Conservation (phyloP, 2,113 vertebrate species). For the Pygoscelis antarcticus region DNA sequence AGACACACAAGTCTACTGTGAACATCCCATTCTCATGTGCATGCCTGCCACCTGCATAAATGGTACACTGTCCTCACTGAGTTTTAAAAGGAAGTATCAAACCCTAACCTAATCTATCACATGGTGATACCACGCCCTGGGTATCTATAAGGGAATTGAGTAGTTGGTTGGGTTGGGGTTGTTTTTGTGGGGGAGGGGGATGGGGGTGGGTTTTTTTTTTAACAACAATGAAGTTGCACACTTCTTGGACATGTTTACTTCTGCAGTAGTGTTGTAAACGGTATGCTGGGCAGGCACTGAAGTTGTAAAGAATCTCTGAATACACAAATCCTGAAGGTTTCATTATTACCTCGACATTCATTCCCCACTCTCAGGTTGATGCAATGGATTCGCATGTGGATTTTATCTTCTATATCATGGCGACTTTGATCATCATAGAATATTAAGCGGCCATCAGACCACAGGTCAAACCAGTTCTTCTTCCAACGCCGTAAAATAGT, state of each 20-base stretch:
- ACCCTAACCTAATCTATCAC: neutral
- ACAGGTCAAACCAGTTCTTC: constrained; percentile 96
- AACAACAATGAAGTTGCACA: neutral
- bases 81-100: neutral
- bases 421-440: constrained; percentile 91
- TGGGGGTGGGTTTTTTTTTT: neutral
- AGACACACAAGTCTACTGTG: neutral
- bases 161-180: neutral
- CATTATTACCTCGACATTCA: constrained; percentile 84
- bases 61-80: neutral
- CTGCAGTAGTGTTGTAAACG: neutral
- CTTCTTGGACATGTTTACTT: neutral
- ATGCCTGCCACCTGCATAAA: neutral
- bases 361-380: constrained; percentile 86
- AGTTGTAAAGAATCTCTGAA: neutral
- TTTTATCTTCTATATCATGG: constrained; percentile 87
- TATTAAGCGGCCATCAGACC: constrained; percentile 89
- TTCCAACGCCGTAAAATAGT: constrained; percentile 96
- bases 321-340: neutral
- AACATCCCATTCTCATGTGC: neutral
- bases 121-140: rapidly evolving
- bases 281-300: neutral
- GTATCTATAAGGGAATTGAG: neutral
- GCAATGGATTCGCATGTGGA: constrained; percentile 91
- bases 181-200: no score